Evolutionary conservation across 2,113 vertebrate species (phyloP).

Genomic region (Monarcha castaneiventris): DNA sequence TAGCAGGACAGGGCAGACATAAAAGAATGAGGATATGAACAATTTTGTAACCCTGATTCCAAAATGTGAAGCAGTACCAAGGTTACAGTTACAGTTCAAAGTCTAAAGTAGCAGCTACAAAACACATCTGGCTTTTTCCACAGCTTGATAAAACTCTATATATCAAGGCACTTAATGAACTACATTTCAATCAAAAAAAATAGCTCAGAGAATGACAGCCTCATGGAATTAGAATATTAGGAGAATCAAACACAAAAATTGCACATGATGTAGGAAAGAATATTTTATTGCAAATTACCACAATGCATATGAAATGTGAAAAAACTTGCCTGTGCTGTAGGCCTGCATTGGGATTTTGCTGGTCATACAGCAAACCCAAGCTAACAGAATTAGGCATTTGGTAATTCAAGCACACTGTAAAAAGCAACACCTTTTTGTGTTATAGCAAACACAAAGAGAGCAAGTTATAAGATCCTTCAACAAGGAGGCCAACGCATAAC

Average conservation of each 20-base stretch:
- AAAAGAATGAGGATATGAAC: neutral
- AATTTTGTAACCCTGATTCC: neutral
- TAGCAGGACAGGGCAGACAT: neutral
- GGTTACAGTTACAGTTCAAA: neutral
- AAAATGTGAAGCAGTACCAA: neutral
- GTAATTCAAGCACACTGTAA: neutral
- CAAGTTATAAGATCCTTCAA: neutral
- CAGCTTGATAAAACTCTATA: neutral
- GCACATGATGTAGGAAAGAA: neutral
- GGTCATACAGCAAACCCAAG: neutral
- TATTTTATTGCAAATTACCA: neutral
- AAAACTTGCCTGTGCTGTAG: neutral
- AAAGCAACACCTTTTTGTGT: rapidly evolving
- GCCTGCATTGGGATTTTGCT: neutral
- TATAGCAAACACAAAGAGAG: no score
- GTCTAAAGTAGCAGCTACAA: neutral
- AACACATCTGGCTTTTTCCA: neutral
- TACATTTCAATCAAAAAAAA: neutral
- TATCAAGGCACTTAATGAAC: neutral
- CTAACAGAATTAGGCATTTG: neutral
- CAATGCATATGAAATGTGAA: neutral
- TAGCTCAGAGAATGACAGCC: neutral
- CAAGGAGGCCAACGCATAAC: neutral
- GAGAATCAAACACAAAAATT: neutral
- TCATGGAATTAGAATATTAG: neutral